Conservation (phyloP, 2,113 vertebrate genomes). For the Percina caprodes region DNA sequence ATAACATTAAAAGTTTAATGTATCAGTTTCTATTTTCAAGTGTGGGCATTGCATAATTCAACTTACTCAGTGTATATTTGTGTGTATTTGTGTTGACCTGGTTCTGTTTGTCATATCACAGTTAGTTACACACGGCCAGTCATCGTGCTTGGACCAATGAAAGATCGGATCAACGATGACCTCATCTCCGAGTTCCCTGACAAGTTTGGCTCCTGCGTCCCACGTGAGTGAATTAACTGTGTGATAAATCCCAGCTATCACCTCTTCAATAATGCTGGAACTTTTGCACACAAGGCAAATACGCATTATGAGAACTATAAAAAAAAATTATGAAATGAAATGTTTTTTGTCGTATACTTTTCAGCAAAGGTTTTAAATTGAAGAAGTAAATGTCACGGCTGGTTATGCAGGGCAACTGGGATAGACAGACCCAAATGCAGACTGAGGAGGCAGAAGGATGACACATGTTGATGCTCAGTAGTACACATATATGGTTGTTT, state of each 20-base stretch:
- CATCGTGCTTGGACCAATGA: constrained; percentile 97
- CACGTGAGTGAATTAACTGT: constrained; percentile 88
- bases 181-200: constrained; percentile 98
- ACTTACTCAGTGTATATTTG: background rate
- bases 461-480: too few species aligned
- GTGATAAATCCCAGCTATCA: background rate
- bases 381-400: background rate
- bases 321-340: background rate
- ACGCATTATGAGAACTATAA: background rate
- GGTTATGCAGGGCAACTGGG: background rate
- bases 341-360: background rate
- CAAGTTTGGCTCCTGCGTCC: constrained; percentile 98
- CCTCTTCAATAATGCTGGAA: background rate
- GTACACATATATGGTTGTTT: too few species aligned
- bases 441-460: background rate
- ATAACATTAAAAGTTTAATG: background rate
- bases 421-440: background rate
- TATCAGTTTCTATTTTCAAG: background rate
- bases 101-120: constrained; percentile 61
- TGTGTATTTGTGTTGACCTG: background rate
- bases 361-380: background rate
- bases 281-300: background rate
- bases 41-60: rapidly evolving
- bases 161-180: constrained; percentile 98
- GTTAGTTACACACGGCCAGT: constrained; percentile 96